A percentile compares a stretch with the other conserved stretches of the same genome.
phyloP scores from a whole-genome alignment of 2,113 vertebrate species.

The Salvelinus sp. region DNA sequence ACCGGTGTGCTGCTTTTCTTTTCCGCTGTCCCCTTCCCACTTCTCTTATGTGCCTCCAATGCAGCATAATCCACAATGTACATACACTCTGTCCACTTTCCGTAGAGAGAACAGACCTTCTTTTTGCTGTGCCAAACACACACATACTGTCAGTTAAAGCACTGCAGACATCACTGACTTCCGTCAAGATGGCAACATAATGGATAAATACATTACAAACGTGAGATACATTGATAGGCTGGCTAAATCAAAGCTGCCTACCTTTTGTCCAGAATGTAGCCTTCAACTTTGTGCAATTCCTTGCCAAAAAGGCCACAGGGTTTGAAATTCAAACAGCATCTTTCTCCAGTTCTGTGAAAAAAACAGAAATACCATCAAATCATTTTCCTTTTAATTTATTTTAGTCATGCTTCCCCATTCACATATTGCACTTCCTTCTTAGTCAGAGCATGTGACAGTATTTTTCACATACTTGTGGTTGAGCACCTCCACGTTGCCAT shows the following conservation, averaged over 20 bases:
- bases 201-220: not conserved
- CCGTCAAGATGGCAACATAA: not conserved
- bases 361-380: slow-evolving; percentile 34
- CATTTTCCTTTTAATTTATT: slow-evolving; percentile 3
- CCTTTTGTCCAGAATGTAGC: slow-evolving; percentile 98
- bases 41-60: slow-evolving; percentile 89
- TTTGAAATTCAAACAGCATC: slow-evolving; percentile 92
- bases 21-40: slow-evolving; percentile 84
- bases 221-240: not conserved
- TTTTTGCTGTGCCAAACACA: slow-evolving; percentile 81
- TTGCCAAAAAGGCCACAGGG: slow-evolving; percentile 97
- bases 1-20: slow-evolving; percentile 88
- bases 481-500: slow-evolving; percentile 90
- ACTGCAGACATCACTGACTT: not conserved
- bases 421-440: slow-evolving; percentile 1
- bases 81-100: slow-evolving; percentile 97
- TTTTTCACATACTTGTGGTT: slow-evolving; percentile 87
- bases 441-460: too few relatives aligned
- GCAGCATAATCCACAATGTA: slow-evolving; percentile 82
- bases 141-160: not conserved
- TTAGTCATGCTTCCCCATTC: slow-evolving; percentile 28
- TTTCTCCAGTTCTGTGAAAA: slow-evolving; percentile 88
- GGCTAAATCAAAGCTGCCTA: slow-evolving; percentile 47
- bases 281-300: slow-evolving; percentile 97
- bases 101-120: slow-evolving; percentile 90